Percentiles rank a stretch among this genome's conserved stretches.
Conservation (phyloP, 2,797 vertebrate species). For the Peromyscus nudipes region DNA sequence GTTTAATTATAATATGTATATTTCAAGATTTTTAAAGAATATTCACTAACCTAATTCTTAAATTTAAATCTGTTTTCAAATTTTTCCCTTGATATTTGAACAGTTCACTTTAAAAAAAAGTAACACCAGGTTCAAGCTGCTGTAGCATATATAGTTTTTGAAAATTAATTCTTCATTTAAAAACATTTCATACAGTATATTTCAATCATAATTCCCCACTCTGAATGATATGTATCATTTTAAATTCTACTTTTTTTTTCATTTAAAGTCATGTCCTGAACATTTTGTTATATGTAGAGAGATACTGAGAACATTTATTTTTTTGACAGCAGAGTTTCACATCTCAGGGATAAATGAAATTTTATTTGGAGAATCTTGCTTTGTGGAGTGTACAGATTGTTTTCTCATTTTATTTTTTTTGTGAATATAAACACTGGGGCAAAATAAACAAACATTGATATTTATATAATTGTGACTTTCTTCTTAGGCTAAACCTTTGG, state of each 20-base stretch:
- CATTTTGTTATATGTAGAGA: neutral
- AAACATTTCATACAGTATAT: neutral
- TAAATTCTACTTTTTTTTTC: neutral
- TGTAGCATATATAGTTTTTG: neutral
- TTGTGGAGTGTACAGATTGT: neutral
- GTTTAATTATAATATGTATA: neutral
- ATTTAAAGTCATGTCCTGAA: neutral
- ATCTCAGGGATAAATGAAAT: neutral
- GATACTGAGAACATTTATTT: neutral
- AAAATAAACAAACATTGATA: neutral
- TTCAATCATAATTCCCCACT: neutral
- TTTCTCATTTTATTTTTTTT: neutral
- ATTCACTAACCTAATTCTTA: neutral
- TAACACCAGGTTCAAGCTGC: neutral
- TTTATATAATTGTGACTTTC: neutral
- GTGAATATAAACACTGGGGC: neutral
- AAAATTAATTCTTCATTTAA: neutral
- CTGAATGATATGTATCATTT: neutral
- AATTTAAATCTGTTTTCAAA: neutral
- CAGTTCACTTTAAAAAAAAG: neutral
- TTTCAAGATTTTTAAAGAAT: neutral
- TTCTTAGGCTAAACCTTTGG: neutral
- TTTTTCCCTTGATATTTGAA: neutral
- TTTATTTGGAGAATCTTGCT: neutral
- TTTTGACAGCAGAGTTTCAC: neutral